Base-by-base conservation (phyloP, 2,797 vertebrate species). In the Poecilia velifera region DNA sequence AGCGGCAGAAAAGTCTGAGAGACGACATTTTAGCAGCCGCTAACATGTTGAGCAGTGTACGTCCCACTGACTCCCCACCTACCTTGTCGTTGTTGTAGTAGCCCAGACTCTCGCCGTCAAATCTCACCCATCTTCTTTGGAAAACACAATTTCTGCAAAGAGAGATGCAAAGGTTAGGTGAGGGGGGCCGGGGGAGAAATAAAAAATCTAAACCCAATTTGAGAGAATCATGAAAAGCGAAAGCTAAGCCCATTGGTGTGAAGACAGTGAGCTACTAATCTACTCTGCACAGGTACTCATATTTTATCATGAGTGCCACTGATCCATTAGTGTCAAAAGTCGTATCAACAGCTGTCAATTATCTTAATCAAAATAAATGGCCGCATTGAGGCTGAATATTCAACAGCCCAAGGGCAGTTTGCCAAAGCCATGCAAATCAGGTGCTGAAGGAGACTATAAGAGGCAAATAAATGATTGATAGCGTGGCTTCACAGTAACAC, bases 71-170 rank as follows among this genome's bases (percentile, higher is more conserved):
- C 49, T 51, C 20, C 45, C 0, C 62, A 76, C 93, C 93, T 90
- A 99, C 98, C 96, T 98, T 98, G 74, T 99, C 98, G 0, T 96
- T 99, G 91, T 97, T 97, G 92, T 97, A 98, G 87, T 99, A 99
- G 76, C 97, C 96, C 92, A 99, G 91, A 82, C 93, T 96, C 77
- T 96, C 94, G n/a, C 98, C 97, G 68, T 98, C 96, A 53, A 98
- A 97, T 87, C 97, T 97, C 86, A 99, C 96, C 98, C 98, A 99
- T 83, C 98, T 95, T 92, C 96, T 97, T 90, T 99, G 98, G 93
- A 97, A 99, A 86, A 99, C 95, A 25, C 95, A 82, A 16, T 98
- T 98, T 80, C 98, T 99, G 94, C 55, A 92, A 95, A 55, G 43
- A 80, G 55, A 76, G 22, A 57, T 5, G 18, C 43, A 73, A 49